Evolutionary conservation across 2,888 invertebrate genomes (phyloP), one percentile per base, ranked within the genome.

Genomic region (Crossocerus cetratus): DNA sequence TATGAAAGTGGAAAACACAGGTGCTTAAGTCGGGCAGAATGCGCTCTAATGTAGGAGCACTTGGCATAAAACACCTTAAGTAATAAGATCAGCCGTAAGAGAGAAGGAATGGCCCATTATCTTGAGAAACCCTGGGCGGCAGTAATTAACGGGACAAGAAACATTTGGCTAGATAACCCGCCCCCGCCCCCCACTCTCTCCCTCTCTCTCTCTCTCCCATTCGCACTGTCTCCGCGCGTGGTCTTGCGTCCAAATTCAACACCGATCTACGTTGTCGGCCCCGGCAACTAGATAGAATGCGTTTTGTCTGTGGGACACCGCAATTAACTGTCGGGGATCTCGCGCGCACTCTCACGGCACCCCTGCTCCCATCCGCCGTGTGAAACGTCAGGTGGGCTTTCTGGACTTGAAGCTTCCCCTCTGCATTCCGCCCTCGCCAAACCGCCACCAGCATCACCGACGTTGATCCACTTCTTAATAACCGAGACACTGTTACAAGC

Each of bases 281-380:
- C 76, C 84, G 84, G 84, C 77, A 82, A 73, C 83, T 77, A 75
- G 79, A 32, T 32, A 32, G 16, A 74, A 69, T 72, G 80, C 81
- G 80, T 86, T 85, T 83, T 83, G 83, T 85, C 82, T 83, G 86
- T 73, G 87, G 86, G 72, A 77, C 77, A 85, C 87, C 87, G 84
- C 87, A 87, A 86, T 86, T 86, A 85, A 86, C 84, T 82, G 83
- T 82, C 83, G 78, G 78, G 79, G 78, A 81, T 81, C 77, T 82
- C 83, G 70, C 79, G 74, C 69, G 72, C 77, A 75, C 76, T 78
- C 71, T 72, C 78, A 77, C 84, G 83, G 82, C 86, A 83, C 80
- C 76, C 73, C 76, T 83, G 78, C 69, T 76, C n/a, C n/a, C n/a
- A n/a, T n/a, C 32, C 32, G 32, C 69, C 66, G 76, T 80, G 83